phyloP scores from a whole-genome alignment of 2,113 vertebrate species.

The Anarrhichthys ocellatus region DNA sequence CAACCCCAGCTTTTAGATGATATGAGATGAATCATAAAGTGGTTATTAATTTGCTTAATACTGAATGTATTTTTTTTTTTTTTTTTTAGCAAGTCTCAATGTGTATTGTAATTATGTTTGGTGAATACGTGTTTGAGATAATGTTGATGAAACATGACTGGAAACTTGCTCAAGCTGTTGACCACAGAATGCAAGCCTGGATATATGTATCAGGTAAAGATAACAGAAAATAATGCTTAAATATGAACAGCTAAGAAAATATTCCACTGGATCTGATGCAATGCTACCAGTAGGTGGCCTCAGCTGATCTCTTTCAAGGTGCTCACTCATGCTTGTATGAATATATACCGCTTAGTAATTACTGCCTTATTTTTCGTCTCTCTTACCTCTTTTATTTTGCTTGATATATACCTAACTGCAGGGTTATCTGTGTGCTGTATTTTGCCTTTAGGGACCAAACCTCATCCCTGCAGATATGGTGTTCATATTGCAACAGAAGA shows the following conservation, averaged over 20 bases:
- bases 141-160: not conserved
- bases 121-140: not conserved
- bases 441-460: conserved; percentile 88
- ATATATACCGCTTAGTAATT: not conserved
- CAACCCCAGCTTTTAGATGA: not conserved
- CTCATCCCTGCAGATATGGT: conserved; percentile 92
- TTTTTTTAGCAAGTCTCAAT: not conserved
- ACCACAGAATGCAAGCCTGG: not conserved
- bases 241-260: not conserved
- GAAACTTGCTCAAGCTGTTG: not conserved
- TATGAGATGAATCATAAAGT: not conserved
- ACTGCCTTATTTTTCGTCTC: not conserved
- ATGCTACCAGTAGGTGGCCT: conserved; percentile 32
- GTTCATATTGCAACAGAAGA: conserved; percentile 91
- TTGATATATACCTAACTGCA: not conserved
- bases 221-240: not conserved
- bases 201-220: not conserved
- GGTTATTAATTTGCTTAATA: not conserved
- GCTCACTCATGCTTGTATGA: not conserved
- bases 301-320: conserved; percentile 2
- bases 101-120: not conserved
- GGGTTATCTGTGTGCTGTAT: conserved; percentile 1
- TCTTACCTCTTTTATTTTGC: not conserved
- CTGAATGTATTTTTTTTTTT: not conserved
- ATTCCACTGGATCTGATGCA: not conserved